These are phyloP conservation scores for Psilopsiagon aurifrons DNA, from an alignment of 2,113 vertebrate genomes.

Conservation along the genomic window DNA sequence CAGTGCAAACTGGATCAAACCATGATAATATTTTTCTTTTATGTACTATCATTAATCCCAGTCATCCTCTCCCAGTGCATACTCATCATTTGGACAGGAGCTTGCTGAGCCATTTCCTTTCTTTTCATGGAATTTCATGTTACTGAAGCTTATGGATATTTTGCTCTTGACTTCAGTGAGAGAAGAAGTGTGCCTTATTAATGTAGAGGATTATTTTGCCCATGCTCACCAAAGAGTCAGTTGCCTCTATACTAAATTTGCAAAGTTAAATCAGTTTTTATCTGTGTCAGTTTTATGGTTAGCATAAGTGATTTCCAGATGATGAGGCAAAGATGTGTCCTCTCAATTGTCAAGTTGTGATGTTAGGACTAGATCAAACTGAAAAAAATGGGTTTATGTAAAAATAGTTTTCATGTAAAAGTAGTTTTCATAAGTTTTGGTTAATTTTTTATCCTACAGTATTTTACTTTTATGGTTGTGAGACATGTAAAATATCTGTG, in stretches of 20 bases:
- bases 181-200: background rate
- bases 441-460: background rate
- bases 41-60: background rate
- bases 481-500: background rate
- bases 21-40: background rate
- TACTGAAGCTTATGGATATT: background rate
- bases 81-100: background rate
- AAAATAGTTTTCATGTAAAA: background rate
- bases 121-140: background rate
- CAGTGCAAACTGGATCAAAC: background rate
- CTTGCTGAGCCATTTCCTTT: background rate
- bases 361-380: background rate
- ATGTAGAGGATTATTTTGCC: background rate
- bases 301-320: background rate
- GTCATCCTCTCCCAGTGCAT: background rate
- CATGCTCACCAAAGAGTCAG: background rate
- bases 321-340: background rate
- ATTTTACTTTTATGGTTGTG: background rate
- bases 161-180: background rate
- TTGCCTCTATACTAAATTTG: background rate
- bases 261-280: background rate
- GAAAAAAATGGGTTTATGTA: background rate
- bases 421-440: background rate
- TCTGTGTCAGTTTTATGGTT: background rate
- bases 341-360: background rate